phyloP scores from a whole-genome alignment of 2,888 invertebrate species.

The Galerucella pusilla region DNA sequence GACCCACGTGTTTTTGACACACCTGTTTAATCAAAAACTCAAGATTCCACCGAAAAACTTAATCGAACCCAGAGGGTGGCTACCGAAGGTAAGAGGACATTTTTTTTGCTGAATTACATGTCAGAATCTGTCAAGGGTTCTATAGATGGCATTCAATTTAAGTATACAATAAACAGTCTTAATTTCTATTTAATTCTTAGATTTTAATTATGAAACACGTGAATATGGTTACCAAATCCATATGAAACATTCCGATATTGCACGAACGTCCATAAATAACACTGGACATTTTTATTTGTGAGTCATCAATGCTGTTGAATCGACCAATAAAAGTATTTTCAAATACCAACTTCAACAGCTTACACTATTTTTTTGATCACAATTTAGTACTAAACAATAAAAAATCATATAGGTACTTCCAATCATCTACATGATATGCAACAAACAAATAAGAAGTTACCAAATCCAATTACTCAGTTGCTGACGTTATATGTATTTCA shows the following conservation, averaged over 20 bases:
- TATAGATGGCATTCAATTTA: not conserved
- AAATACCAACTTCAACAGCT: not conserved
- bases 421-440: not conserved
- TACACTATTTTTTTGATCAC: not conserved
- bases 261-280: constrained; percentile 7
- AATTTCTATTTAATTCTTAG: not conserved
- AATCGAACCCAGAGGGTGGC: constrained; percentile 86
- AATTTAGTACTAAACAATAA: not conserved
- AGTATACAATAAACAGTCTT: not conserved
- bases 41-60: constrained; percentile 85
- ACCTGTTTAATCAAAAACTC: constrained; percentile 70
- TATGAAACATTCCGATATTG: not conserved
- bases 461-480: too few relatives aligned
- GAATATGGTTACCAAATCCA: not conserved
- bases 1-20: constrained; percentile 60
- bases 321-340: not conserved
- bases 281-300: not conserved
- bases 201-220: not conserved
- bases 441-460: not conserved
- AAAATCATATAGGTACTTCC: not conserved
- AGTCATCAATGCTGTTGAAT: constrained; percentile 2
- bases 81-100: constrained; percentile 71
- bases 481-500: not conserved
- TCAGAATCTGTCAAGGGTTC: not conserved
- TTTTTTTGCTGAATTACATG: not conserved